phyloP scores from a whole-genome alignment of 2,888 invertebrate genomes.

The Meta bourneti region DNA sequence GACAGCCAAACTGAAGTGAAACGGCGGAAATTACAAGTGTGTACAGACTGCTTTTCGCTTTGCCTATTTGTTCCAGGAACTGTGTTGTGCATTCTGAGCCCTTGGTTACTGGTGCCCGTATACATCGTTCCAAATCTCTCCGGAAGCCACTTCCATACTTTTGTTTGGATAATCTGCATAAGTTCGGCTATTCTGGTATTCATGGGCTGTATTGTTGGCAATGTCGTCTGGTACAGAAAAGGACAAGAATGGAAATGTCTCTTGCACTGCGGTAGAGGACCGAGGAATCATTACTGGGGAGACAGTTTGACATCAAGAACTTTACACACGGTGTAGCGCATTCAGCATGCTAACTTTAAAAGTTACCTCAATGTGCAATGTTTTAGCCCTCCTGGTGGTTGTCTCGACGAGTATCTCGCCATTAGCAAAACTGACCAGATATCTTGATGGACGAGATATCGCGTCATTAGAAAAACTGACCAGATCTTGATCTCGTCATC shows the following conservation, averaged over 20 bases:
- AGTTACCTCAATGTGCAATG: too few relatives aligned
- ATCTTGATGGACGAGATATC: too few relatives aligned
- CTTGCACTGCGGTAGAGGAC: conserved; percentile 66
- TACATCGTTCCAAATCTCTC: conserved; percentile 67
- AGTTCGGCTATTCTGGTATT: conserved; percentile 62
- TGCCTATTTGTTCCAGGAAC: conserved; percentile 70
- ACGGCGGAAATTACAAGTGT: conserved; percentile 44
- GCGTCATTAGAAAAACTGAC: too few relatives aligned
- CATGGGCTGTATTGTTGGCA: conserved; percentile 70
- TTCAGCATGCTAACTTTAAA: not conserved
- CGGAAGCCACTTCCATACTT: conserved; percentile 47
- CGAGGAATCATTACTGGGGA: conserved; percentile 70
- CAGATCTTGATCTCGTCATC: too few relatives aligned
- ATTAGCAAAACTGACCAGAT: too few relatives aligned
- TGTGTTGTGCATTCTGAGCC: conserved; percentile 56
- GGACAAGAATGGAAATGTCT: conserved; percentile 62
- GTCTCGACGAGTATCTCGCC: too few relatives aligned
- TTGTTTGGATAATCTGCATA: conserved; percentile 56
- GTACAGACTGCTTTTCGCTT: conserved; percentile 67
- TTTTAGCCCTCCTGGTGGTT: too few relatives aligned
- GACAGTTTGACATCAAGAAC: conserved; percentile 55
- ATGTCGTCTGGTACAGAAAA: conserved; percentile 71
- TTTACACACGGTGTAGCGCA: conserved; percentile 51
- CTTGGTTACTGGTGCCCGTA: conserved; percentile 70
- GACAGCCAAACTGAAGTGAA: conserved; percentile 37